Conservation (phyloP, 2,797 vertebrate species). For the Cheirogaleus major region DNA sequence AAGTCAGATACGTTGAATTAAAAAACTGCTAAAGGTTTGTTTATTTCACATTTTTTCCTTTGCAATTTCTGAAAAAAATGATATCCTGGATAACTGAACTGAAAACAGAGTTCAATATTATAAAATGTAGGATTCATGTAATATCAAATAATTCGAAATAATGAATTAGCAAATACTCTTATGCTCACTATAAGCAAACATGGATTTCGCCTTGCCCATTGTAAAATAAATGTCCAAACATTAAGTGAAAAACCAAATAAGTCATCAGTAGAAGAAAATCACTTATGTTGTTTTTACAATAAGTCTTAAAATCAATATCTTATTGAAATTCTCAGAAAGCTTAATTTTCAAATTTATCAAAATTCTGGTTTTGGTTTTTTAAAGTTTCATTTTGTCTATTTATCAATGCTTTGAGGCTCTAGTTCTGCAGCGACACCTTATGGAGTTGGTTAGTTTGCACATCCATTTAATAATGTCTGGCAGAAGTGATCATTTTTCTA, state of each 20-base stretch:
- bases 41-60: background rate
- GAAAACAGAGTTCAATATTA: background rate
- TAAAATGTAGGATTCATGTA: background rate
- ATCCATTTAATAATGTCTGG: constrained; percentile 58
- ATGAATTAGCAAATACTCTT: background rate
- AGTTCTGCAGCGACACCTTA: constrained; percentile 78
- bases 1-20: background rate
- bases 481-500: constrained; percentile 69
- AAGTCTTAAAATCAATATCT: constrained; percentile 39
- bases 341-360: background rate
- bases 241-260: constrained; percentile 34
- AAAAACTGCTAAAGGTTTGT: background rate
- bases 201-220: background rate
- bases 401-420: constrained; percentile 37
- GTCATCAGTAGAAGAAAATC: constrained; percentile 24
- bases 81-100: background rate
- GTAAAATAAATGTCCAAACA: constrained; percentile 34
- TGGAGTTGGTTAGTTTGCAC: constrained; percentile 51
- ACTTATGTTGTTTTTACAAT: constrained; percentile 4
- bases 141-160: background rate
- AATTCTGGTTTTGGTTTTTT: background rate
- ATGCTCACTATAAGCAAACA: background rate
- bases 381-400: background rate
- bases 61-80: background rate
- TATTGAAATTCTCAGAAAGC: background rate